These are phyloP conservation scores for Holcopasites calliopsidis DNA, from an alignment of 1,140 invertebrate species.

Conservation along the genomic window DNA sequence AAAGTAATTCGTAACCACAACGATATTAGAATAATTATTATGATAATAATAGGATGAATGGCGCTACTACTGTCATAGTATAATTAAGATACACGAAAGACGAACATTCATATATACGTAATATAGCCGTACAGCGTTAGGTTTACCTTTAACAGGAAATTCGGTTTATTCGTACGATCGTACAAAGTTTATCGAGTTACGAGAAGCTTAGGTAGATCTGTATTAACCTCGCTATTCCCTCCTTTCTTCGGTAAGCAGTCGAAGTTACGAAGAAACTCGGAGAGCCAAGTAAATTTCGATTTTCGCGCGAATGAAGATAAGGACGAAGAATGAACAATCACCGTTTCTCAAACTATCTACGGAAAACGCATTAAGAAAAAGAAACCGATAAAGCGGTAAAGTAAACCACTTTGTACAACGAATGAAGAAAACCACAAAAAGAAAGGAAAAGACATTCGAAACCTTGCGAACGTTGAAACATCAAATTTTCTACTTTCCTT, in stretches of 20 bases:
- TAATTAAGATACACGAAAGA: conserved; percentile 58
- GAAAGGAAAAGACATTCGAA: neutral
- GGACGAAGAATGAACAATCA: neutral
- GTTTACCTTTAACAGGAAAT: conserved; percentile 25
- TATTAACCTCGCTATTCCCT: neutral
- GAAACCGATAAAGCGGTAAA: conserved; percentile 9
- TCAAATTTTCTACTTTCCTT: conserved; percentile 30
- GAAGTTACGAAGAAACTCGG: no score
- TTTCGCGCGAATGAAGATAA: neutral
- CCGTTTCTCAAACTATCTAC: neutral
- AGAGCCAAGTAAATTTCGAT: neutral
- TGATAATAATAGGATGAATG: conserved; percentile 46
- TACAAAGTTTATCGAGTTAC: conserved; percentile 40
- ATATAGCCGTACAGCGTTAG: conserved; percentile 41
- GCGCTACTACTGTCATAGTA: conserved; percentile 52
- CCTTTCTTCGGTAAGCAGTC: neutral
- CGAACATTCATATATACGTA: conserved; percentile 51
- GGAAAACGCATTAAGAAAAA: neutral
- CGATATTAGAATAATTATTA: conserved; percentile 30
- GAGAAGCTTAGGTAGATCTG: conserved; percentile 27
- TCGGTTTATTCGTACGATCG: conserved; percentile 40
- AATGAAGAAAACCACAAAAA: neutral
- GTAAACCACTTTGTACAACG: neutral
- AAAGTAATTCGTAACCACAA: conserved; percentile 23
- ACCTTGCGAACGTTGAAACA: conserved; percentile 40